Percentiles rank a stretch among this genome's conserved stretches.
These are phyloP conservation scores for Coboldia fuscipes DNA, from an alignment of 1,140 invertebrate species.

Conservation along the genomic window DNA sequence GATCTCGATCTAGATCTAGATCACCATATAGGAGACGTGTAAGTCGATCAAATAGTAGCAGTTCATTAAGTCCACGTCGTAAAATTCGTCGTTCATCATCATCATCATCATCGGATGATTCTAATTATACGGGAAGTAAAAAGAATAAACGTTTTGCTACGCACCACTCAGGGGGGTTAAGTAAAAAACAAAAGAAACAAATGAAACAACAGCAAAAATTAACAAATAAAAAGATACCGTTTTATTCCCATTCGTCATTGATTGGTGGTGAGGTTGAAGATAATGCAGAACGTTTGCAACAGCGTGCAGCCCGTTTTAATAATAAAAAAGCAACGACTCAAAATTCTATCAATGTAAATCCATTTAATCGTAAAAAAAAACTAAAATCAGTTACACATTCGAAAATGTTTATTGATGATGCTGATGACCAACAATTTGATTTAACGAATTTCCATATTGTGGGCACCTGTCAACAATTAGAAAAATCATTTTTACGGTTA, in stretches of 20 bases:
- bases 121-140: not conserved
- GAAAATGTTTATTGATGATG: slow-evolving; percentile 27
- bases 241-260: slow-evolving; percentile 45
- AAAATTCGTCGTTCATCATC: slow-evolving; percentile 13
- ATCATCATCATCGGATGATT: slow-evolving; percentile 8
- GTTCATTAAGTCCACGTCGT: slow-evolving; percentile 11
- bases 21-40: not conserved
- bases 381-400: not conserved
- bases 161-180: not conserved
- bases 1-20: slow-evolving; percentile 6
- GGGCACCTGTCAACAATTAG: slow-evolving; percentile 77
- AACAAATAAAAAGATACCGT: slow-evolving; percentile 34
- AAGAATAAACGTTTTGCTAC: not conserved
- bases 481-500: slow-evolving; percentile 85
- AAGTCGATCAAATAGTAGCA: slow-evolving; percentile 1
- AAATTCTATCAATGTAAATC: slow-evolving; percentile 1
- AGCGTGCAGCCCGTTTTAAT: slow-evolving; percentile 69
- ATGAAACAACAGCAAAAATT: slow-evolving; percentile 33
- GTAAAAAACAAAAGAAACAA: slow-evolving; percentile 12
- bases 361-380: slow-evolving; percentile 4
- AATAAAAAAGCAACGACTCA: slow-evolving; percentile 1
- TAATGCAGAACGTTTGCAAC: slow-evolving; percentile 51
- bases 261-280: slow-evolving; percentile 35
- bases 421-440: slow-evolving; percentile 40
- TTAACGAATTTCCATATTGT: slow-evolving; percentile 72